Evolutionary conservation across 2,888 invertebrate species (phyloP).

Genomic region (Clepsis dumicolana): DNA sequence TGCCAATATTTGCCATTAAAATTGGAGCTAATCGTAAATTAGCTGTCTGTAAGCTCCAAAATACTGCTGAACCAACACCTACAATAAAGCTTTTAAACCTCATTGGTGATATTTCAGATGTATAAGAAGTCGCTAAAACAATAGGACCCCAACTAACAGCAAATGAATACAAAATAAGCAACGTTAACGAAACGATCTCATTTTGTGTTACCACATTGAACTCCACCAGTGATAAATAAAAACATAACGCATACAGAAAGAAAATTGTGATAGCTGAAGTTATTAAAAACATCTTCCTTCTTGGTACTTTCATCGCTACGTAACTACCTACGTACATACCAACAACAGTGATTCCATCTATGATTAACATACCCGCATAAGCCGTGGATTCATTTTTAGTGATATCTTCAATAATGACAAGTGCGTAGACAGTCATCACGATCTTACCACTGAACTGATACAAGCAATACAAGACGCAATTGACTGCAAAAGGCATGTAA

Average conservation of each 20-base stretch:
- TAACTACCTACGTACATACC: conserved; percentile 22
- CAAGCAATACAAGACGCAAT: conserved; percentile 1
- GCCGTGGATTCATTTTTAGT: conserved; percentile 23
- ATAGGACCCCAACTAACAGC: conserved; percentile 35
- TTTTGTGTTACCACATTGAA: conserved; percentile 9
- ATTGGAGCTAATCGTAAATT: conserved; percentile 13
- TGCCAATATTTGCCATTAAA: conserved; percentile 20
- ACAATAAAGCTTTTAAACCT: conserved; percentile 10
- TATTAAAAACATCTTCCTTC: conserved; percentile 23
- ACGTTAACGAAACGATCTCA: background rate
- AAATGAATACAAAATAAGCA: conserved; percentile 24
- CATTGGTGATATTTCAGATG: conserved; percentile 29
- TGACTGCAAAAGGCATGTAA: conserved; percentile 21
- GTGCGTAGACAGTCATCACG: conserved; percentile 17
- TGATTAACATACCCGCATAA: conserved; percentile 23
- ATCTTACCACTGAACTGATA: conserved; percentile 28
- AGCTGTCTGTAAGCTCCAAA: background rate
- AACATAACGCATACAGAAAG: conserved; percentile 8
- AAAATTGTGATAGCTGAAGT: conserved; percentile 24
- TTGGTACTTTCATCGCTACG: conserved; percentile 19
- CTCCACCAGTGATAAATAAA: conserved; percentile 18
- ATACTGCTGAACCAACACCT: background rate
- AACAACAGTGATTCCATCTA: conserved; percentile 21
- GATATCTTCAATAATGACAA: conserved; percentile 28
- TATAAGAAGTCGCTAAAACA: conserved; percentile 10